These are phyloP conservation scores for Chymomyza fuscimana DNA, from an alignment of 2,888 invertebrate genomes.

Conservation along the genomic window DNA sequence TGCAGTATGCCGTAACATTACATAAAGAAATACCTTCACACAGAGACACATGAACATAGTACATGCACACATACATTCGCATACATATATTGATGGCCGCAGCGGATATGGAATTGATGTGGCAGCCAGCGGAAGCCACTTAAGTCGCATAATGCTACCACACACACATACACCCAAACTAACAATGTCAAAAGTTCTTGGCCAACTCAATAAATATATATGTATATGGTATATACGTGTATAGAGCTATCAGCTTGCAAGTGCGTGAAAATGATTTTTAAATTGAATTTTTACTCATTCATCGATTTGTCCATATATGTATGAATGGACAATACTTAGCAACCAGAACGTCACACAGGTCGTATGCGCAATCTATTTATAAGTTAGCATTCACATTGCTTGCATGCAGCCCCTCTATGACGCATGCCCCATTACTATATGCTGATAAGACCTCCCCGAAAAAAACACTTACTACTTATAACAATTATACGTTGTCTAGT, in stretches of 20 bases:
- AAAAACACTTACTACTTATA: neutral
- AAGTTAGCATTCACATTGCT: neutral
- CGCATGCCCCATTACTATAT: neutral
- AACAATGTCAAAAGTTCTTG: neutral
- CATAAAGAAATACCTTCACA: conserved; percentile 29
- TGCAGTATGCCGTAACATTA: conserved; percentile 62
- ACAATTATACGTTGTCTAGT: neutral
- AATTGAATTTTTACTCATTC: conserved; percentile 1
- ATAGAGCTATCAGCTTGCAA: neutral
- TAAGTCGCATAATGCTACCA: neutral
- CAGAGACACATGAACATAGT: conserved; percentile 17
- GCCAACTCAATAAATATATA: neutral
- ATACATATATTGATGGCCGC: conserved; percentile 1
- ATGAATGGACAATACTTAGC: neutral
- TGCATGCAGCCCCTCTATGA: neutral
- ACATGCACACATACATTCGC: neutral
- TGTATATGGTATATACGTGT: neutral
- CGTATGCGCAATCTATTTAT: neutral
- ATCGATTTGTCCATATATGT: neutral
- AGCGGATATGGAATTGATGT: neutral
- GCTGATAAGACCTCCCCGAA: neutral
- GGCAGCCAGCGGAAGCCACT: neutral
- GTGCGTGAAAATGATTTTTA: neutral
- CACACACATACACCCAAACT: neutral
- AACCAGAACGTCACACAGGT: neutral